Percentiles rank a stretch among this genome's conserved stretches.
phyloP scores from a whole-genome alignment of 2,888 invertebrate species.

The Dryadula phaetusa region DNA sequence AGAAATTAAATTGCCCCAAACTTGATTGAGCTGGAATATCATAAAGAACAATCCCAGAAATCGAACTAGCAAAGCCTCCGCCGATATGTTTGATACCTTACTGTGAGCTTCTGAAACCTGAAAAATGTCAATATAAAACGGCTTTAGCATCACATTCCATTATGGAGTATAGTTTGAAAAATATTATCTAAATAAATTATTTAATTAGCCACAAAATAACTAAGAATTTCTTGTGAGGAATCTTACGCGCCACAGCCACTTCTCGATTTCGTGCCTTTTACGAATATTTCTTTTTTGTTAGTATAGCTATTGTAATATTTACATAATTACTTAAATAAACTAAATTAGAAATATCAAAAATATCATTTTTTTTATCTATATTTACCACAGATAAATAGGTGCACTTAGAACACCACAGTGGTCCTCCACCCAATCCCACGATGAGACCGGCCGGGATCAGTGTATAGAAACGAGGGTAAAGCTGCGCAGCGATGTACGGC shows the following conservation, averaged over 20 bases:
- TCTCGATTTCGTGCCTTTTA: no score
- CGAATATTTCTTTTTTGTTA: no score
- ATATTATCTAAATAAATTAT: background rate
- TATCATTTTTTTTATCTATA: conserved; percentile 43
- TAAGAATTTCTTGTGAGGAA: no score
- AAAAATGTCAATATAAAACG: conserved; percentile 5
- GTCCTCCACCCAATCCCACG: conserved; percentile 87
- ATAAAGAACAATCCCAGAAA: conserved; percentile 90
- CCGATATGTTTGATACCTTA: conserved; percentile 75
- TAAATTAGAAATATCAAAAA: no score
- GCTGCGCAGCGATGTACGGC: conserved; percentile 88
- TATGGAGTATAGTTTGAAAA: no score
- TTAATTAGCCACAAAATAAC: background rate
- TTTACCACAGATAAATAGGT: conserved; percentile 86
- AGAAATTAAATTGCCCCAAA: conserved; percentile 88
- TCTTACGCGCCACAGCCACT: no score
- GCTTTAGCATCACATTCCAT: background rate
- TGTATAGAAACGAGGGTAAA: conserved; percentile 86
- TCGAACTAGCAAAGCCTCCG: conserved; percentile 85
- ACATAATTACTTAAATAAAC: no score
- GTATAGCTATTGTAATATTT: no score
- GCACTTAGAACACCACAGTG: conserved; percentile 89
- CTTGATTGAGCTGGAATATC: conserved; percentile 88
- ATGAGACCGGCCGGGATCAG: conserved; percentile 86
- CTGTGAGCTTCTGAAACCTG: conserved; percentile 86